These are phyloP conservation scores for Cotesia typhae DNA, from an alignment of 1,140 invertebrate genomes.

Conservation along the genomic window DNA sequence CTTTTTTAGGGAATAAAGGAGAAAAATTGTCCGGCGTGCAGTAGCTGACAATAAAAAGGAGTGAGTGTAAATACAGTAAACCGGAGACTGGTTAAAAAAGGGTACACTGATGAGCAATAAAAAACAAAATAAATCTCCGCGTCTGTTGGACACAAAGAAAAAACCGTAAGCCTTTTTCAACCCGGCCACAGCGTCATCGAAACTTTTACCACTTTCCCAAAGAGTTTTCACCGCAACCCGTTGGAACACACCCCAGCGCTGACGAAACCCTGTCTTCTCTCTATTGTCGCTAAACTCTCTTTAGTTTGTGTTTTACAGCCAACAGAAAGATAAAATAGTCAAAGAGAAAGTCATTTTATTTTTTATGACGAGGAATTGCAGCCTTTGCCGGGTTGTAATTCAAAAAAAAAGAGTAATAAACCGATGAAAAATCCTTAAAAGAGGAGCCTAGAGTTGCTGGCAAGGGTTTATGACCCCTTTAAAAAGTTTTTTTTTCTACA, in stretches of 20 bases:
- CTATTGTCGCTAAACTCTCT: constrained; percentile 4
- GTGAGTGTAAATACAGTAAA: constrained; percentile 44
- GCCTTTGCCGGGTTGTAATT: no score
- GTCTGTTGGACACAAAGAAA: constrained; percentile 32
- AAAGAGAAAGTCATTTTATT: no score
- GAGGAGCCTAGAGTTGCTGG: constrained; percentile 10
- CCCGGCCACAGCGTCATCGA: constrained; percentile 45
- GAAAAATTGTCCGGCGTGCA: constrained; percentile 57
- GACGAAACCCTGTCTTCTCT: constrained; percentile 15
- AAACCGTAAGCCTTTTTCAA: constrained; percentile 57
- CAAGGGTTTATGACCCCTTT: constrained; percentile 57
- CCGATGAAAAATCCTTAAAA: no score
- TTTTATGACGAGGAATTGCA: no score
- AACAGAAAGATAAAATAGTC: background rate
- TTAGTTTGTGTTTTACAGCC: constrained; percentile 15
- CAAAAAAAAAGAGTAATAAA: constrained; percentile 33
- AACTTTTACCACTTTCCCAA: constrained; percentile 44
- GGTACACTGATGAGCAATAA: constrained; percentile 62
- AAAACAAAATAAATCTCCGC: constrained; percentile 49
- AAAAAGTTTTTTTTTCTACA: constrained; percentile 43
- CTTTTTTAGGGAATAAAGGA: constrained; percentile 31
- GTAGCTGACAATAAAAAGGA: constrained; percentile 47
- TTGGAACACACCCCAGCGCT: constrained; percentile 43
- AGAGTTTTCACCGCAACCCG: constrained; percentile 53
- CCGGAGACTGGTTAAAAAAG: constrained; percentile 54